Evolutionary conservation across 2,888 invertebrate genomes (phyloP).

Genomic region (Euzetes globulus): DNA sequence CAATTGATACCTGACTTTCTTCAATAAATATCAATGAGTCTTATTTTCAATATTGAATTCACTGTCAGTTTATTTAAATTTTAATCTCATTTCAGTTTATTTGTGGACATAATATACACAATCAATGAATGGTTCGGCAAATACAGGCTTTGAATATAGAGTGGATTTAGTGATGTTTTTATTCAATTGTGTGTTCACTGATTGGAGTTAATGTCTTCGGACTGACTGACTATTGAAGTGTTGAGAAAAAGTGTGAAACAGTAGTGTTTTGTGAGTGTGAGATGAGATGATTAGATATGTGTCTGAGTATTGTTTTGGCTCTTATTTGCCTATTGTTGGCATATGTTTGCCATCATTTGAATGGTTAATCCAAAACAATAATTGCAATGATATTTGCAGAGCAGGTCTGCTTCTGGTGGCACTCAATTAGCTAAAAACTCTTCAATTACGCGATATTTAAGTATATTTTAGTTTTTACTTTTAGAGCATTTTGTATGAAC

Average conservation of each 20-base stretch:
- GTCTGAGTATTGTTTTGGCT: slow-evolving; percentile 1
- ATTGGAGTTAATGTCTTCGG: slow-evolving; percentile 3
- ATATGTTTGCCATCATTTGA: background rate
- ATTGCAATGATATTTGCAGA: background rate
- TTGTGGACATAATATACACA: slow-evolving; percentile 15
- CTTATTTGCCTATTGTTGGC: slow-evolving; percentile 11
- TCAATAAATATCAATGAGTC: slow-evolving; percentile 6
- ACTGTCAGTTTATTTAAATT: slow-evolving; percentile 24
- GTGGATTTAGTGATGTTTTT: slow-evolving; percentile 22
- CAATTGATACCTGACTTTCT: slow-evolving; percentile 27
- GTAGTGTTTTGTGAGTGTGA: background rate
- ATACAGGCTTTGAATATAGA: slow-evolving; percentile 11
- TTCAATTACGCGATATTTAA: slow-evolving; percentile 25
- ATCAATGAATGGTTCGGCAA: slow-evolving; percentile 16
- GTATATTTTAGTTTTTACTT: slow-evolving; percentile 16
- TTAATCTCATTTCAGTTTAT: slow-evolving; percentile 19
- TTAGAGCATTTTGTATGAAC: slow-evolving; percentile 20
- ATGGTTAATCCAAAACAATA: slow-evolving; percentile 14
- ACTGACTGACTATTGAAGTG: slow-evolving; percentile 8
- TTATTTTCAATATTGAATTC: background rate
- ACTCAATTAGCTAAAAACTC: slow-evolving; percentile 23
- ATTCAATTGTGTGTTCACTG: slow-evolving; percentile 6
- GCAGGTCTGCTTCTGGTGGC: background rate
- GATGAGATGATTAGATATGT: slow-evolving; percentile 25
- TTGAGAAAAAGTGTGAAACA: background rate